These are phyloP conservation scores for Odontophorus gujanensis DNA, from an alignment of 2,113 vertebrate species.

Conservation along the genomic window DNA sequence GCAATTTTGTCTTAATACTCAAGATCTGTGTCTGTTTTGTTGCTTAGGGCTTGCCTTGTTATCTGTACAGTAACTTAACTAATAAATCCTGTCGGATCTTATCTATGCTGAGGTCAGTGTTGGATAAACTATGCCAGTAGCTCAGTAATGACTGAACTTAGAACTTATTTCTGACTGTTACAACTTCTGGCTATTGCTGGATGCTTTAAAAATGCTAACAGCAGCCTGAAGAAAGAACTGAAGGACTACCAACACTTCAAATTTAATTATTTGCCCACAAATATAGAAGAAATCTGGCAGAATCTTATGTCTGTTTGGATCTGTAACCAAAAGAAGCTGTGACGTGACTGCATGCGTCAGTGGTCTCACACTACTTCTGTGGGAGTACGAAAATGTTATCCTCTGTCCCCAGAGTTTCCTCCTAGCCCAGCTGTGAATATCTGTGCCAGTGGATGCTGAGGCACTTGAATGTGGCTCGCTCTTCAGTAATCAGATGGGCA, in stretches of 20 bases:
- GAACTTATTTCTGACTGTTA: background rate
- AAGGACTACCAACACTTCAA: background rate
- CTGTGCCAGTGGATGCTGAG: background rate
- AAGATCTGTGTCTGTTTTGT: background rate
- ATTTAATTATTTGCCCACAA: background rate
- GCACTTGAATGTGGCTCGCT: background rate
- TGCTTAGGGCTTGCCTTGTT: background rate
- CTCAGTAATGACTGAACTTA: background rate
- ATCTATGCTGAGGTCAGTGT: background rate
- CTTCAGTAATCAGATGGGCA: fast-evolving
- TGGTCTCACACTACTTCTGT: background rate
- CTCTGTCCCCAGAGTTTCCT: background rate
- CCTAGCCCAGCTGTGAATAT: background rate
- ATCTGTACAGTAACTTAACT: background rate
- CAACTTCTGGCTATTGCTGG: fast-evolving
- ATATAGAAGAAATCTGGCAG: background rate
- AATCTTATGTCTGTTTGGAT: background rate
- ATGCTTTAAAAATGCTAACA: background rate
- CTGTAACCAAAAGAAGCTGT: background rate
- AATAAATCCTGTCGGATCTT: background rate
- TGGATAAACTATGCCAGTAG: background rate
- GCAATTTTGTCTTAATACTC: background rate
- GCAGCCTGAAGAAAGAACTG: background rate
- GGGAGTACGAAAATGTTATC: background rate
- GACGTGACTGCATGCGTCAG: background rate